Evolutionary conservation across 2,113 vertebrate genomes (phyloP).

Genomic region (Scopus umbretta): DNA sequence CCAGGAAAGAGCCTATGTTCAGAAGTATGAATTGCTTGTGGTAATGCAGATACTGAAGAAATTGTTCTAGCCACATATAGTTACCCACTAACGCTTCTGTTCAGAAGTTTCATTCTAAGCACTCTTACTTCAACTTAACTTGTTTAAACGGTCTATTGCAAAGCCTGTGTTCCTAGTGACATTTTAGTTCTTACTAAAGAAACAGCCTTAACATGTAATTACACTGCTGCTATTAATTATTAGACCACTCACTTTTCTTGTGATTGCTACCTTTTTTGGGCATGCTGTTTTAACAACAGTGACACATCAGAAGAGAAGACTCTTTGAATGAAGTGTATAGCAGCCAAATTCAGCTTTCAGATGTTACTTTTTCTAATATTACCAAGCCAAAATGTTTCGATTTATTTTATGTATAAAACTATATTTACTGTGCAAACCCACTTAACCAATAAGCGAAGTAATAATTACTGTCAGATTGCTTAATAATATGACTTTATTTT

Average conservation of each 20-base stretch:
- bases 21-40: not conserved
- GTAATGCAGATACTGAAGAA: not conserved
- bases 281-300: not conserved
- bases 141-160: not conserved
- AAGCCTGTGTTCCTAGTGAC: constrained; percentile 6
- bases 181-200: constrained; percentile 19
- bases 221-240: constrained; percentile 34
- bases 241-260: constrained; percentile 1
- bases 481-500: not conserved
- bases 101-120: not conserved
- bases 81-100: not conserved
- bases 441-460: not conserved
- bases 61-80: not conserved
- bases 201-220: not conserved
- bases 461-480: not conserved
- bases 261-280: not conserved
- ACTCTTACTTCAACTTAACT: not conserved
- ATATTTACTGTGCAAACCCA: not conserved
- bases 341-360: not conserved
- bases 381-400: not conserved
- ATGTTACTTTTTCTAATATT: not conserved
- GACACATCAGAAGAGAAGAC: not conserved
- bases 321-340: not conserved
- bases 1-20: not conserved
- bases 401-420: not conserved